phyloP scores from a whole-genome alignment of 2,797 vertebrate genomes.

The Cossypha caffra region DNA sequence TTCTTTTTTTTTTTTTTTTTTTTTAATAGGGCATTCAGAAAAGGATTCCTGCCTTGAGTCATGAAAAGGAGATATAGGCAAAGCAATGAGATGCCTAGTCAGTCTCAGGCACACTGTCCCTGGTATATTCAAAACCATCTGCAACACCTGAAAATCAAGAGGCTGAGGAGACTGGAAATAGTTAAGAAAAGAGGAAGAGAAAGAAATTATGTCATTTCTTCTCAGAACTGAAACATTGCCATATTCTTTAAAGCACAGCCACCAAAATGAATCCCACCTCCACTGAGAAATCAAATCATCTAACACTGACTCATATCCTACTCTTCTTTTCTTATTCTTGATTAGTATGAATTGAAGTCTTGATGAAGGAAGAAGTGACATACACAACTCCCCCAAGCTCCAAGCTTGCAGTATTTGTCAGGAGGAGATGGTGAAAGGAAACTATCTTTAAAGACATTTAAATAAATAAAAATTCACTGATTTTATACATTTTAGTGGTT shows the following conservation, averaged over 20 bases:
- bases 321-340: constrained; percentile 50
- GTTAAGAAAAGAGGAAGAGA: not conserved
- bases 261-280: constrained; percentile 54
- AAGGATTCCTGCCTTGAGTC: not conserved
- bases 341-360: constrained; percentile 62
- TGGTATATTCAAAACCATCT: not conserved
- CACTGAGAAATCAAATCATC: constrained; percentile 41
- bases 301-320: constrained; percentile 61
- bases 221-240: not conserved
- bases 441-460: not conserved
- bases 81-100: not conserved
- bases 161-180: not conserved
- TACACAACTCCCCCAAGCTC: not conserved
- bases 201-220: constrained; percentile 4
- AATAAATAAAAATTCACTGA: not conserved
- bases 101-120: not conserved
- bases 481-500: not conserved
- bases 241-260: not conserved
- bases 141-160: not conserved
- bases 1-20: not conserved
- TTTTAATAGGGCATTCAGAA: not conserved
- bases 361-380: constrained; percentile 53
- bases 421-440: not conserved
- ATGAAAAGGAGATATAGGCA: not conserved
- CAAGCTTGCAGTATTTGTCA: not conserved